Evolutionary conservation across 2,888 invertebrate genomes (phyloP).

Genomic region (Drosophila pseudotalamancana): DNA sequence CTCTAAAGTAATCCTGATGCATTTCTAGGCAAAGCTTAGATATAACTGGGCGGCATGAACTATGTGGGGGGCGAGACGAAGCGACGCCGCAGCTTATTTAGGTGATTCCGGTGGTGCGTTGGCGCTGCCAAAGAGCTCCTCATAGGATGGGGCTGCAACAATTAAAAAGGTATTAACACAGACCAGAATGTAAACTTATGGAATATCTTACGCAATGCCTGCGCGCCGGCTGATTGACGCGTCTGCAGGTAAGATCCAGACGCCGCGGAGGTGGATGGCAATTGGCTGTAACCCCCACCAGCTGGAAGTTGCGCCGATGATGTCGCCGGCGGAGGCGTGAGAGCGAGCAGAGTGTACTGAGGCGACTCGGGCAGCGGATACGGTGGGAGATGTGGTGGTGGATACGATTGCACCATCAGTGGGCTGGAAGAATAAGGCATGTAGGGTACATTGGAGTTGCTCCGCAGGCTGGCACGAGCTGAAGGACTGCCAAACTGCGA

Average conservation of each 20-base stretch:
- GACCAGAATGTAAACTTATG: not conserved
- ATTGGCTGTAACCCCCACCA: conserved; percentile 63
- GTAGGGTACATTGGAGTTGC: conserved; percentile 76
- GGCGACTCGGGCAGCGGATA: conserved; percentile 74
- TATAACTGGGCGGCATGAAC: conserved; percentile 68
- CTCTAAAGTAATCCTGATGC: conserved; percentile 74
- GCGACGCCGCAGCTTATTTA: conserved; percentile 55
- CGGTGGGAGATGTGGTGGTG: conserved; percentile 77
- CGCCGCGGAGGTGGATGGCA: conserved; percentile 73
- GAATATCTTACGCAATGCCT: conserved; percentile 77
- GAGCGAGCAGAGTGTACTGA: conserved; percentile 68
- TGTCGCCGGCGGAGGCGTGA: conserved; percentile 48
- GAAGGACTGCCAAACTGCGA: conserved; percentile 79
- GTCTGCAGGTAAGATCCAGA: conserved; percentile 45
- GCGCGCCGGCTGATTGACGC: conserved; percentile 54
- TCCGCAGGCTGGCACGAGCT: conserved; percentile 76
- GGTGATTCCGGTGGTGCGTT: conserved; percentile 72
- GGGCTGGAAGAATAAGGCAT: conserved; percentile 81
- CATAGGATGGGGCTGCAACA: conserved; percentile 82
- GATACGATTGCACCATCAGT: conserved; percentile 82
- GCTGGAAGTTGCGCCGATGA: conserved; percentile 19
- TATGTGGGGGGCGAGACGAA: conserved; percentile 7
- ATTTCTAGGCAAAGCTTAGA: conserved; percentile 61
- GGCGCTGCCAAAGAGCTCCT: conserved; percentile 82
- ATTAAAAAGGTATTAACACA: not conserved